Evolutionary conservation across 2,797 vertebrate genomes (phyloP).

Genomic region (Mico argentatus): DNA sequence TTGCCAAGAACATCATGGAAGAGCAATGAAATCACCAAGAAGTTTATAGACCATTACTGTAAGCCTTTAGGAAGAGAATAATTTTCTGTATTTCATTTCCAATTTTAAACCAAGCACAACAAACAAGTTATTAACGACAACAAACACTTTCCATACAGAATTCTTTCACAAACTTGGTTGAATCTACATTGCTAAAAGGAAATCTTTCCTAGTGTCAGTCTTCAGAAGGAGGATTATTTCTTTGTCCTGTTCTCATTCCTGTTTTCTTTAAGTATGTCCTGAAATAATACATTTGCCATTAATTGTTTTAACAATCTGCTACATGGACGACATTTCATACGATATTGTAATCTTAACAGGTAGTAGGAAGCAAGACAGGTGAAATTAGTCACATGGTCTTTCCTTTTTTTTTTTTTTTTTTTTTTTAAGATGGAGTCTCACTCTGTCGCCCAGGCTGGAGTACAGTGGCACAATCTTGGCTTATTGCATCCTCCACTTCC

Average conservation of each 20-base stretch:
- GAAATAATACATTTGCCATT: neutral
- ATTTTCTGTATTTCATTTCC: neutral
- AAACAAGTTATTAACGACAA: neutral
- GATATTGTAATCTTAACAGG: neutral
- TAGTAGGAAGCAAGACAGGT: neutral
- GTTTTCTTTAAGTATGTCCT: neutral
- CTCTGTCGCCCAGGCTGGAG: neutral
- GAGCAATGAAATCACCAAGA: fast-evolving
- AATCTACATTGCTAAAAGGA: neutral
- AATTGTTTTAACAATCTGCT: neutral
- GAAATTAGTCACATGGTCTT: neutral
- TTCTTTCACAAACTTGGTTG: neutral
- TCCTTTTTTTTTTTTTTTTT: neutral
- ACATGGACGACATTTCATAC: neutral
- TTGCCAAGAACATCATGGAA: neutral
- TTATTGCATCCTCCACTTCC: neutral
- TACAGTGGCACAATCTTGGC: neutral
- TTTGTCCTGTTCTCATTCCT: neutral
- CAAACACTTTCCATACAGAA: neutral
- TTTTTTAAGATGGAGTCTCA: neutral
- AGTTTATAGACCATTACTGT: fast-evolving
- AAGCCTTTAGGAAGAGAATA: neutral
- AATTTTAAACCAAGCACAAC: neutral
- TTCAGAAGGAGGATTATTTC: neutral
- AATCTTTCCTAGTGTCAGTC: neutral